Base-by-base conservation (phyloP, 2,797 vertebrate genomes). In the Lates japonicus region DNA sequence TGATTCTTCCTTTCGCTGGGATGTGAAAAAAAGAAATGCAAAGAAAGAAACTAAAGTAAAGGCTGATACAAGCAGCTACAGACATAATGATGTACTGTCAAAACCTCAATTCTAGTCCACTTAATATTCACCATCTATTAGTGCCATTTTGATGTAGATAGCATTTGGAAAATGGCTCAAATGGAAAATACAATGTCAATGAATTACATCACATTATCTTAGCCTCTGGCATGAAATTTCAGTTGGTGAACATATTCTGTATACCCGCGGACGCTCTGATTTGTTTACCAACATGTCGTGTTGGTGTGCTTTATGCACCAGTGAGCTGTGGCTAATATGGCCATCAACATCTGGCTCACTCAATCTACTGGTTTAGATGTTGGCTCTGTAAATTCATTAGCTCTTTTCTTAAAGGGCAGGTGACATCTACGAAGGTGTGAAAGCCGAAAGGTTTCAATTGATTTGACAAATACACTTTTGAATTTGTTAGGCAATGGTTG, bases 301-400 rank as follows among this genome's bases (percentile, higher is more conserved):
- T 87, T 86, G 82, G 84, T 87, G 85, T 83, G 69, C 89, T 90
- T 88, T 62, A 85, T 83, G 85, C 84, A 82, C 78, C 83, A 83
- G 78, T 73, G 85, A 92, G 82, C 89, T 84, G 93, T 90, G 87
- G 90, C 93, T 93, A 90, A 93, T 91, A 88, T 72, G 75, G 87
- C 90, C 79, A 91, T 88, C 84, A 84, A 89, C 90, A 88, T 92
- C 90, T 91, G 88, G 90, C 82, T 84, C 20, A 62, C 77, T 90
- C 83, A 80, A 69, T 90, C 86, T 90, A 75, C 76, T 83, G 68
- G 42, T 82, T 84, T 90, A 78, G 81, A 88, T 60, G 74, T 74
- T 70, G 66, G 74, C 70, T 71, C 57, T 0, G 31, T 77, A 66
- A 83, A 80, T 82, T 76, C 22, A 58, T 81, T 85, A 5, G 10